phyloP scores from a whole-genome alignment of 2,888 invertebrate genomes.

The Apamea epomidion region DNA sequence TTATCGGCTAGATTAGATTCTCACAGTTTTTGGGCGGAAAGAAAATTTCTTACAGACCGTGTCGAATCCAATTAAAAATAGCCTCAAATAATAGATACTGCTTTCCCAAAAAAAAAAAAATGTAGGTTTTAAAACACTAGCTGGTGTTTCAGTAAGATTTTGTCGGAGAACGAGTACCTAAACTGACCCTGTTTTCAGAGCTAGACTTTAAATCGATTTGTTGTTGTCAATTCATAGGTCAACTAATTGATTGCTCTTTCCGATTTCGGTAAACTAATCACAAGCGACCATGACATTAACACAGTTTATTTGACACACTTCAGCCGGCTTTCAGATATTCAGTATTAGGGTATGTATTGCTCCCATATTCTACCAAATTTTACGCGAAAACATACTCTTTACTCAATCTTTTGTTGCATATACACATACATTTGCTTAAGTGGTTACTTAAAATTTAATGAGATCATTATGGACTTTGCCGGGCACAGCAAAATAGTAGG shows the following conservation, averaged over 20 bases:
- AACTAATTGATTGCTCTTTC: conserved; percentile 22
- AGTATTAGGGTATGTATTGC: no score
- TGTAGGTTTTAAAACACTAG: background rate
- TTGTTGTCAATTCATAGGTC: conserved; percentile 9
- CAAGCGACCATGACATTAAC: background rate
- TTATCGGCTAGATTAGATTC: background rate
- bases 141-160: background rate
- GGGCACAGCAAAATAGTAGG: background rate
- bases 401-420: background rate
- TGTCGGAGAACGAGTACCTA: background rate
- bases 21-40: background rate
- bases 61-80: background rate
- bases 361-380: background rate
- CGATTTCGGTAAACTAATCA: conserved; percentile 3
- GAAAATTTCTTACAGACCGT: background rate
- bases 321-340: background rate
- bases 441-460: background rate
- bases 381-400: background rate
- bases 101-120: no score
- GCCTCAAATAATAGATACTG: background rate
- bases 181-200: background rate
- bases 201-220: conserved; percentile 20
- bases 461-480: background rate
- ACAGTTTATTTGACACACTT: background rate
- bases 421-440: background rate